phyloP scores from a whole-genome alignment of 2,797 vertebrate genomes.

The Choloepus didactylus region DNA sequence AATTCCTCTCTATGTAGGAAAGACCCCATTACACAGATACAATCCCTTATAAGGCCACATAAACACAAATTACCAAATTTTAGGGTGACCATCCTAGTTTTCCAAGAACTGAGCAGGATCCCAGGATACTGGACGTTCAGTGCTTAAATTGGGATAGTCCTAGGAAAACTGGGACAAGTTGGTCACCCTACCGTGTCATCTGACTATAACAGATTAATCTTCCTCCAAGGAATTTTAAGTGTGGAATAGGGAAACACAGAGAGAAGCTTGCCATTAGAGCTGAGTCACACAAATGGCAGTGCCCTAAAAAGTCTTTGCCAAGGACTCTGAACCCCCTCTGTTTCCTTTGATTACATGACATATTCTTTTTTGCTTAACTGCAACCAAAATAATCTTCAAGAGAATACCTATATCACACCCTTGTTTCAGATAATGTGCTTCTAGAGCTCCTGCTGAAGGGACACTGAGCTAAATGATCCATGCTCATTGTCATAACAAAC shows the following conservation, averaged over 20 bases:
- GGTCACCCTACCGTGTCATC: background rate
- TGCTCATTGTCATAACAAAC: background rate
- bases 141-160: background rate
- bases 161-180: background rate
- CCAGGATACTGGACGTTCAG: background rate
- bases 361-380: background rate
- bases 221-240: background rate
- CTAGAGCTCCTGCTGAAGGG: background rate
- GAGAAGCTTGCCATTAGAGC: background rate
- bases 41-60: background rate
- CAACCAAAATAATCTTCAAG: background rate
- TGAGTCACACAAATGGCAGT: background rate
- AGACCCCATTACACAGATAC: background rate
- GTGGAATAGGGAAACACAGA: background rate
- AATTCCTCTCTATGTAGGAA: background rate
- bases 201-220: background rate
- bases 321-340: background rate
- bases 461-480: background rate
- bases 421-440: background rate
- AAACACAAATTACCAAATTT: background rate
- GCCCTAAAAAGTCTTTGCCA: background rate
- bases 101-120: background rate
- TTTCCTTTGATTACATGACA: conserved; percentile 23
- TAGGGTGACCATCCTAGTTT: background rate
- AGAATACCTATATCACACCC: background rate